phyloP scores from a whole-genome alignment of 1,140 invertebrate genomes.

The Propsilocerus akamusi region DNA sequence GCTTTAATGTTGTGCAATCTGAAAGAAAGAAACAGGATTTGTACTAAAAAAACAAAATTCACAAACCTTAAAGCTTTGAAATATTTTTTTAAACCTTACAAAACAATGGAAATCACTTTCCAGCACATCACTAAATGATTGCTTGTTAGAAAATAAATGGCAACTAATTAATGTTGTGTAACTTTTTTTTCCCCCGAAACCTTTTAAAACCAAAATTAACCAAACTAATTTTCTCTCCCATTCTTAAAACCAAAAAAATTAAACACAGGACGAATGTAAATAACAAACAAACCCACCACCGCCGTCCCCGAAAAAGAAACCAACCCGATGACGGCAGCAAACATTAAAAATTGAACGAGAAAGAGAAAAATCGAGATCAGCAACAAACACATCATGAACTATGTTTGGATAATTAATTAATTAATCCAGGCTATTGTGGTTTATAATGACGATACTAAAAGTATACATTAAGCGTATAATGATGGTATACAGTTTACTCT shows the following conservation, averaged over 20 bases:
- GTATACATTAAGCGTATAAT: too few relatives aligned
- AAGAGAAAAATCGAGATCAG: background rate
- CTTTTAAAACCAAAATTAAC: background rate
- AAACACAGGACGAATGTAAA: background rate
- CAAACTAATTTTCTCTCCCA: background rate
- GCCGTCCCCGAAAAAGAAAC: too few relatives aligned
- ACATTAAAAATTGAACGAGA: too few relatives aligned
- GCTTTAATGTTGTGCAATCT: background rate
- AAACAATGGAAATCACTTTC: background rate
- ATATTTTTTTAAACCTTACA: background rate
- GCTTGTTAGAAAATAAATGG: too few relatives aligned
- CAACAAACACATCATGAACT: background rate
- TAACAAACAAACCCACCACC: too few relatives aligned
- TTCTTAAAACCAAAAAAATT: background rate
- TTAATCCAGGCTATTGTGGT: background rate
- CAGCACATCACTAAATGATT: background rate
- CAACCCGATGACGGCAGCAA: too few relatives aligned
- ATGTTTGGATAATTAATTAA: conserved; percentile 1
- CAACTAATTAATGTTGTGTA: too few relatives aligned
- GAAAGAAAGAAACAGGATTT: too few relatives aligned
- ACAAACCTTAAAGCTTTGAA: background rate
- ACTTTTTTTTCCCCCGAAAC: too few relatives aligned
- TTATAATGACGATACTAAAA: background rate
- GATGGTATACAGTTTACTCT: background rate
- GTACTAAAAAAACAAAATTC: background rate